phyloP scores from a whole-genome alignment of 2,888 invertebrate species.

The Platycnemis pennipes region DNA sequence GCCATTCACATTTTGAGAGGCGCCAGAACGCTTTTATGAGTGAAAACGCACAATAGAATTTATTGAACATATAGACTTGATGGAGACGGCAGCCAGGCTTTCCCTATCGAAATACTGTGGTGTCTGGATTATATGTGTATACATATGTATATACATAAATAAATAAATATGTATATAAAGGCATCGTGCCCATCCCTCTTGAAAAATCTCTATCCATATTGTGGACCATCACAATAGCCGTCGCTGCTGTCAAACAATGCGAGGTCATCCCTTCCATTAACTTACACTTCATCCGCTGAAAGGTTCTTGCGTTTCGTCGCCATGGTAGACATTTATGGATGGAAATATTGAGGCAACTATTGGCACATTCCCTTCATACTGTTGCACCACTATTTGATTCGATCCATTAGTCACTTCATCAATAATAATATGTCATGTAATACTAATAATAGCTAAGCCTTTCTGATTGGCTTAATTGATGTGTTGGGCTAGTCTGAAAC shows the following conservation, averaged over 20 bases:
- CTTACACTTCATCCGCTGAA: neutral
- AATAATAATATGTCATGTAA: too few species aligned
- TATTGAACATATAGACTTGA: neutral
- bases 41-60: conserved; percentile 22
- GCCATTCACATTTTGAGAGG: neutral
- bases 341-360: neutral
- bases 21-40: neutral
- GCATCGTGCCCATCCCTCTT: neutral
- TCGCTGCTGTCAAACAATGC: neutral
- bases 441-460: too few species aligned
- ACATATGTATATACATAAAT: too few species aligned
- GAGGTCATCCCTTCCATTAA: neutral
- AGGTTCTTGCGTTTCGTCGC: neutral
- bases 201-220: neutral
- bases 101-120: neutral
- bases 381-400: too few species aligned
- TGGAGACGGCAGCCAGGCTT: neutral
- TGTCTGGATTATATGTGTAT: neutral
- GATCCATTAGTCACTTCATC: too few species aligned
- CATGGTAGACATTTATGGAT: neutral
- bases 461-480: too few species aligned
- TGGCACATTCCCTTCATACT: too few species aligned
- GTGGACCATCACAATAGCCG: neutral
- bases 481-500: too few species aligned
- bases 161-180: too few species aligned